Conservation (phyloP, 2,888 invertebrate genomes). For the Noctua janthe region DNA sequence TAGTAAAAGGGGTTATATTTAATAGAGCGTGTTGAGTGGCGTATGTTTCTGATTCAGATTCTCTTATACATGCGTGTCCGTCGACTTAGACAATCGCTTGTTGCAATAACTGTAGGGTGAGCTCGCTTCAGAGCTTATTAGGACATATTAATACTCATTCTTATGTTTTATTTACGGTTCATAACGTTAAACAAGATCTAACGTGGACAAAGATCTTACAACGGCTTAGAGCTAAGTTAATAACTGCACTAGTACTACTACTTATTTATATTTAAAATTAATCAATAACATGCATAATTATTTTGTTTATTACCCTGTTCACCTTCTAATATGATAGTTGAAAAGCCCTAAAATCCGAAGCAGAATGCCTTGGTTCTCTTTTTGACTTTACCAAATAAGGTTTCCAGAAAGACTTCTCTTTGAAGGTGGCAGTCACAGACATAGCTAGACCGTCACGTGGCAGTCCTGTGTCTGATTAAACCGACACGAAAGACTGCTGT, state of each 20-base stretch:
- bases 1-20: constrained; percentile 54
- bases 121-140: not conserved
- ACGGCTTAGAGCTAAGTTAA: not conserved
- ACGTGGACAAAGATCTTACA: not conserved
- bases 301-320: not conserved
- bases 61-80: constrained; percentile 60
- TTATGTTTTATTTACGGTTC: not conserved
- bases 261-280: not conserved
- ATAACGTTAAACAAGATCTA: not conserved
- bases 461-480: too few relatives aligned
- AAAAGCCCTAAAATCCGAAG: not conserved
- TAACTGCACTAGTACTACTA: not conserved
- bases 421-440: too few relatives aligned
- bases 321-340: not conserved
- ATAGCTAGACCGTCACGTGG: too few relatives aligned
- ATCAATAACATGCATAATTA: not conserved
- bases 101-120: constrained; percentile 71
- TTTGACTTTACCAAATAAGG: not conserved
- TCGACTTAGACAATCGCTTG: constrained; percentile 60
- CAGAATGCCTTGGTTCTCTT: not conserved
- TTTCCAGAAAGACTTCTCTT: not conserved
- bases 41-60: constrained; percentile 71
- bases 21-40: constrained; percentile 75
- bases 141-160: not conserved
- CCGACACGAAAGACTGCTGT: not conserved